These are phyloP conservation scores for Eilema depressum DNA, from an alignment of 2,888 invertebrate genomes.

Conservation along the genomic window DNA sequence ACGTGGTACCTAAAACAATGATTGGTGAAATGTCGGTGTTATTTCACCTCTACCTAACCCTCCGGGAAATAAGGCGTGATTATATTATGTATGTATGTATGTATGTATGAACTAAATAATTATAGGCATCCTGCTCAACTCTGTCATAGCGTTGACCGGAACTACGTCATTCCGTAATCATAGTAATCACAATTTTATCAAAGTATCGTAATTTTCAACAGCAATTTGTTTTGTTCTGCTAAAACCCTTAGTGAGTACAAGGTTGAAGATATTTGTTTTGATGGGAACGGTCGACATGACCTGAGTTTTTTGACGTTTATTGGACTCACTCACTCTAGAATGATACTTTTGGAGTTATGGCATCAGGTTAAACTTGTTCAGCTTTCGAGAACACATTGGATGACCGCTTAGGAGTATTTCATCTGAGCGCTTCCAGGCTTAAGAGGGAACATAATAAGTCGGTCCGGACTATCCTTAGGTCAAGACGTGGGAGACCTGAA, in stretches of 20 bases:
- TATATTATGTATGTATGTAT: neutral
- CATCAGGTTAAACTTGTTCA: neutral
- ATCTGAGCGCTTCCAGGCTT: no score
- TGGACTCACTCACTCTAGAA: neutral
- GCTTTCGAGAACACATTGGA: neutral
- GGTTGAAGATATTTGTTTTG: conserved; percentile 22
- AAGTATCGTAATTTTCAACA: conserved; percentile 30
- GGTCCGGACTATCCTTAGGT: no score
- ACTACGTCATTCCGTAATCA: conserved; percentile 29
- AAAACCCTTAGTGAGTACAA: conserved; percentile 26
- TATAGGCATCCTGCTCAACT: conserved; percentile 23
- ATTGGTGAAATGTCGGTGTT: no score
- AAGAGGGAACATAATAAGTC: no score
- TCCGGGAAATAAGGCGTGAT: no score
- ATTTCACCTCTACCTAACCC: no score
- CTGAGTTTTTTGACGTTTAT: neutral
- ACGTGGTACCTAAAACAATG: no score
- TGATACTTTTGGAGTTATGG: no score
- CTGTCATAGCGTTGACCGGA: conserved; percentile 27
- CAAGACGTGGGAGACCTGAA: no score
- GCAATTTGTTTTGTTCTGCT: conserved; percentile 38
- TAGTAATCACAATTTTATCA: conserved; percentile 32
- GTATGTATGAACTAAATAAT: conserved; percentile 8
- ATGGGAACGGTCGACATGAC: neutral
- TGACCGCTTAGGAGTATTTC: no score